Conservation (phyloP, 1,140 invertebrate genomes). For the Drosophila micromelanica region DNA sequence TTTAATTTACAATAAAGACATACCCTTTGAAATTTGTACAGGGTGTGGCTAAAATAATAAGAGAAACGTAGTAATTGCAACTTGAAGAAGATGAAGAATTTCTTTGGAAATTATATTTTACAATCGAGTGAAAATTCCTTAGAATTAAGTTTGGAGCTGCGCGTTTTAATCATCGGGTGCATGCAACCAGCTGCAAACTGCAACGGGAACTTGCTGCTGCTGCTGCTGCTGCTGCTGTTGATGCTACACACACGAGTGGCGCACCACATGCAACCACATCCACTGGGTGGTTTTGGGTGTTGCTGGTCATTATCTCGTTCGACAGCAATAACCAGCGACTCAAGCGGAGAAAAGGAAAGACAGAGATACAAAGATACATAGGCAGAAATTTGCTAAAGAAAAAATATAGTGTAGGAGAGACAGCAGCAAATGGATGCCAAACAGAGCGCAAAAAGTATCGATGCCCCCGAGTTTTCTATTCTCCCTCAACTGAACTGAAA, state of each 20-base stretch:
- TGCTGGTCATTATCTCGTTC: conserved; percentile 64
- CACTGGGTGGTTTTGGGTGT: conserved; percentile 62
- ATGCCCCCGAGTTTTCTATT: conserved; percentile 17
- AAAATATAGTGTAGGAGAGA: conserved; percentile 8
- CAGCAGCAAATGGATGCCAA: conserved; percentile 17
- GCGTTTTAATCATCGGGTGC: conserved; percentile 77
- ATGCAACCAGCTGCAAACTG: conserved; percentile 52
- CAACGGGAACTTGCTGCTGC: conserved; percentile 63
- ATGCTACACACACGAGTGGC: conserved; percentile 53
- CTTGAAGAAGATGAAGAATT: conserved; percentile 58
- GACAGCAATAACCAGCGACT: conserved; percentile 54
- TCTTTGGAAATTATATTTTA: conserved; percentile 71
- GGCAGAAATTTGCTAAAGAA: background rate
- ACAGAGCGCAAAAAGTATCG: conserved; percentile 36
- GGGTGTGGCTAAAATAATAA: conserved; percentile 21
- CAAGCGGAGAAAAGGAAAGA: background rate
- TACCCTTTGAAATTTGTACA: background rate
- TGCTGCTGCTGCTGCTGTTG: conserved; percentile 48
- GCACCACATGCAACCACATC: conserved; percentile 36
- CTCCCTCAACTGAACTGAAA: background rate
- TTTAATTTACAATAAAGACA: background rate
- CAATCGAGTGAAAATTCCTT: conserved; percentile 74
- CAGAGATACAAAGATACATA: conserved; percentile 6
- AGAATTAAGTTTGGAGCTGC: conserved; percentile 72
- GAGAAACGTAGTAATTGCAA: conserved; percentile 70